A percentile compares a stretch with the other conserved stretches of the same genome.
Evolutionary conservation across 2,113 vertebrate species (phyloP).

Genomic region (Platysternon megacephalum): DNA sequence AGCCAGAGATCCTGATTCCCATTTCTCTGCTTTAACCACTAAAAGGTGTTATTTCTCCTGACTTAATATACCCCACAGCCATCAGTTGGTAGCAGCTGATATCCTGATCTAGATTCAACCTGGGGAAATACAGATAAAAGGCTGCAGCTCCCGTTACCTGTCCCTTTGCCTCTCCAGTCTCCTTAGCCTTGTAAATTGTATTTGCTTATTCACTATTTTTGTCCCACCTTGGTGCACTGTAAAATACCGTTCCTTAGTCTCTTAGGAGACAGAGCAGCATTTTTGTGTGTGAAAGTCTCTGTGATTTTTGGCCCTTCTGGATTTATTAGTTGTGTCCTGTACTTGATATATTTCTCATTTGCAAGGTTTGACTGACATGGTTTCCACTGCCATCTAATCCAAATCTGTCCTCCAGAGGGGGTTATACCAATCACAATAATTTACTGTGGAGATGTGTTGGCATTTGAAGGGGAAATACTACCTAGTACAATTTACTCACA

Average conservation of each 20-base stretch:
- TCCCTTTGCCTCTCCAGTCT: not conserved
- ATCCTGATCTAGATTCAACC: not conserved
- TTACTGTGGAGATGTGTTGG: not conserved
- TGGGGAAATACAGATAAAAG: not conserved
- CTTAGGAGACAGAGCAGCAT: not conserved
- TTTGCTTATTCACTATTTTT: not conserved
- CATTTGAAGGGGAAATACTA: not conserved
- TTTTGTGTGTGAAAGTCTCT: not conserved
- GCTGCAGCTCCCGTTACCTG: not conserved
- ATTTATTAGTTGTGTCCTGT: not conserved
- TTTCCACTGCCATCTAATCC: not conserved
- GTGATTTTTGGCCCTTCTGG: not conserved
- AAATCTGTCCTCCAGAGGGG: not conserved
- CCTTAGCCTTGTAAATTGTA: not conserved
- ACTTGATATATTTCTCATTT: not conserved
- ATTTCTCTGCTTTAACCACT: not conserved
- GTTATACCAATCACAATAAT: not conserved
- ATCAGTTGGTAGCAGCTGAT: not conserved
- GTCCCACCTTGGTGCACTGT: fast-evolving
- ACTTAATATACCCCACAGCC: not conserved
- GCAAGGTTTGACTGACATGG: not conserved
- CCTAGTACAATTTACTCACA: not conserved
- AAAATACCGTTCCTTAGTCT: not conserved
- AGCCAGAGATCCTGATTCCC: not conserved
- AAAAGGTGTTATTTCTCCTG: not conserved